phyloP scores from a whole-genome alignment of 2,113 vertebrate species.

The Tichodroma muraria region DNA sequence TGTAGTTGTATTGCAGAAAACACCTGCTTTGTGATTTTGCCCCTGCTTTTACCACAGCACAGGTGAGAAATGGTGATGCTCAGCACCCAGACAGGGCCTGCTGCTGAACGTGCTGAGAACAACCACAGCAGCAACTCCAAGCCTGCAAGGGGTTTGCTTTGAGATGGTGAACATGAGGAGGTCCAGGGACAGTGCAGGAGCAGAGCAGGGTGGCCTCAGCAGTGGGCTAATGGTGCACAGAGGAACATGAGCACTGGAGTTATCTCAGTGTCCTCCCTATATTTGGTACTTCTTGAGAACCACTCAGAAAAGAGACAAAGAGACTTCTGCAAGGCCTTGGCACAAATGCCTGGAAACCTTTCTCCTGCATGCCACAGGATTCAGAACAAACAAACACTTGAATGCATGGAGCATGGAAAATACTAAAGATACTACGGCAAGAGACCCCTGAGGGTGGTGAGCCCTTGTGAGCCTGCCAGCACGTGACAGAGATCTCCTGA shows the following conservation, averaged over 20 bases:
- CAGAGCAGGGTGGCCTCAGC: neutral
- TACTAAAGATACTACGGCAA: neutral
- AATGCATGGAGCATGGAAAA: neutral
- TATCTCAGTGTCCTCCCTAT: neutral
- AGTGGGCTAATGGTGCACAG: neutral
- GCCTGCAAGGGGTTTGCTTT: neutral
- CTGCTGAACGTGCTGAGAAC: neutral
- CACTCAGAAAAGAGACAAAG: neutral
- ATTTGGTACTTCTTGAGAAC: neutral
- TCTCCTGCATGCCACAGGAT: neutral
- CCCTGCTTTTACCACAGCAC: neutral
- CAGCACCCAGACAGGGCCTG: neutral
- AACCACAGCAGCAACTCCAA: neutral
- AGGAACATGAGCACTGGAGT: neutral
- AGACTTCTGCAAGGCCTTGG: neutral
- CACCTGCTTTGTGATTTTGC: neutral
- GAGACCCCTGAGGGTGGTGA: neutral
- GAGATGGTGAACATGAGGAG: neutral
- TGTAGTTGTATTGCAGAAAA: neutral
- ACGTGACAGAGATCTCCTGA: neutral
- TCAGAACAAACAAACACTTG: neutral
- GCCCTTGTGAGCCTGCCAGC: neutral
- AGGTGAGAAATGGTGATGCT: neutral
- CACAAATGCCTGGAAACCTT: neutral
- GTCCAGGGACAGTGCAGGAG: neutral